Percentiles rank a stretch among this genome's conserved stretches.
phyloP scores from a whole-genome alignment of 2,113 vertebrate genomes.

The Clarias gariepinus region DNA sequence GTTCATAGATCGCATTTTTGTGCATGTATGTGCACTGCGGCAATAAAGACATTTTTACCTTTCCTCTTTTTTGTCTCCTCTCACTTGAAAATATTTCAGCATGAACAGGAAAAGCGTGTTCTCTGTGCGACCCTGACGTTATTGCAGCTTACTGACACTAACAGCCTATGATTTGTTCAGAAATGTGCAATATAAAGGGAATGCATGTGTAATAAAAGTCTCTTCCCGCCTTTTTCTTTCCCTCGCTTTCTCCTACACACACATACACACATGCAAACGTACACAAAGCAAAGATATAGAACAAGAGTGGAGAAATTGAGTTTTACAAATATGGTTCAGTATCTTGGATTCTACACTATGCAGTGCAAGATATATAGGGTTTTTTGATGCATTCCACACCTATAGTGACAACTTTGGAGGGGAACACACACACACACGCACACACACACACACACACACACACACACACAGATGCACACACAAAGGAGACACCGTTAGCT shows the following conservation, averaged over 20 bases:
- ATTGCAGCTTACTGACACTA: conserved; percentile 38
- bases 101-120: conserved; percentile 19
- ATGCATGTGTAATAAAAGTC: conserved; percentile 16
- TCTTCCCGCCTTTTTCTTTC: neutral
- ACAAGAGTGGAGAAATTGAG: neutral
- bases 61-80: conserved; percentile 9
- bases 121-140: conserved; percentile 29
- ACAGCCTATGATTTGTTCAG: conserved; percentile 28
- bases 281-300: neutral
- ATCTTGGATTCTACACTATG: neutral
- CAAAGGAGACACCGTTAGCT: neutral
- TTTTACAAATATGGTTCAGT: conserved; percentile 2
- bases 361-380: neutral
- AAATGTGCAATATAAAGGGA: conserved; percentile 29
- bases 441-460: conserved; percentile 3
- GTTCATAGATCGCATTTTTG: neutral
- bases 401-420: neutral
- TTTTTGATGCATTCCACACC: neutral
- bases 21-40: neutral
- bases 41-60: conserved; percentile 18
- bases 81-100: conserved; percentile 39
- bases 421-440: neutral
- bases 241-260: neutral
- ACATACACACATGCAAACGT: neutral
- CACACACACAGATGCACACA: neutral